A percentile compares a stretch with the other conserved stretches of the same genome.
These are phyloP conservation scores for Mya arenaria DNA, from an alignment of 1,140 invertebrate species.

Conservation along the genomic window DNA sequence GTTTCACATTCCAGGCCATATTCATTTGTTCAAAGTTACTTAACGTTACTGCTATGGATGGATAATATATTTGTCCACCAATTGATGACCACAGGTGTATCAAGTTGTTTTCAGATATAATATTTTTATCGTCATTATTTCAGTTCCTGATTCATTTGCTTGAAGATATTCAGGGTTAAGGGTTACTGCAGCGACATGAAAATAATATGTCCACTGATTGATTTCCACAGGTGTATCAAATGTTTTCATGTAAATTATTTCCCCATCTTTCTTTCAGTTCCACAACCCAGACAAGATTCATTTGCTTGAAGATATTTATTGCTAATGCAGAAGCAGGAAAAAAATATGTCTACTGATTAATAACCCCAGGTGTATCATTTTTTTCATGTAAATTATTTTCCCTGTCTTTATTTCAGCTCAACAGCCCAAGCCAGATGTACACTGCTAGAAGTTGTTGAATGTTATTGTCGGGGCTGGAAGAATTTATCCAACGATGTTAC, in stretches of 20 bases:
- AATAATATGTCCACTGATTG: too few relatives aligned
- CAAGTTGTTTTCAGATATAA: too few relatives aligned
- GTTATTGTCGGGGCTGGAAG: slow-evolving; percentile 64
- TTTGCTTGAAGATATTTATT: background rate
- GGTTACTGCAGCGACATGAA: too few relatives aligned
- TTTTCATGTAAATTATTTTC: background rate
- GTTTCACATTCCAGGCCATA: too few relatives aligned
- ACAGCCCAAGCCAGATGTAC: slow-evolving; percentile 60
- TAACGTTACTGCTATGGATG: too few relatives aligned
- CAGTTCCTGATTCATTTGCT: too few relatives aligned
- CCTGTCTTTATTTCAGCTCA: slow-evolving; percentile 58
- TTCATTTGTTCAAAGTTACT: too few relatives aligned
- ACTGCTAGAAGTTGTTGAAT: slow-evolving; percentile 68
- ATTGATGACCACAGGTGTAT: too few relatives aligned
- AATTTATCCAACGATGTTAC: slow-evolving; percentile 68
- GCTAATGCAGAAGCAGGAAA: background rate
- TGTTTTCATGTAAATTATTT: background rate
- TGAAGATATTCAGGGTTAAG: too few relatives aligned
- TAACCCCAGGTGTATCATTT: background rate
- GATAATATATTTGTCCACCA: too few relatives aligned
- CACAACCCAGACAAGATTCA: background rate
- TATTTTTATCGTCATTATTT: too few relatives aligned
- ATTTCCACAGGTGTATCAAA: background rate
- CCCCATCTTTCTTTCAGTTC: background rate
- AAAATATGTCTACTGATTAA: background rate